Percentiles rank a stretch among this genome's conserved stretches.
phyloP scores from a whole-genome alignment of 1,140 invertebrate genomes.

The Lerema accius region DNA sequence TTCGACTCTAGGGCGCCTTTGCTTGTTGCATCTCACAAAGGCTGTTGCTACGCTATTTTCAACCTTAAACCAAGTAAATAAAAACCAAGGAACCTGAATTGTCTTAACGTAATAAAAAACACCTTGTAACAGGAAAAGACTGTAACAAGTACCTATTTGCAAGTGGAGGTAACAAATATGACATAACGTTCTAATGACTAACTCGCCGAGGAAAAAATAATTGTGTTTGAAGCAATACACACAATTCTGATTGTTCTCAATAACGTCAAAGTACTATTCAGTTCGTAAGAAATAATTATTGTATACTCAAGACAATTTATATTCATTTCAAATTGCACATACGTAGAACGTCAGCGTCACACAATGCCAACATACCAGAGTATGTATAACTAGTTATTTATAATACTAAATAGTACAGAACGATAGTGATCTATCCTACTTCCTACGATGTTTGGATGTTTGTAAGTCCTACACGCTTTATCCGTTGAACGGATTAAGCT shows the following conservation, averaged over 20 bases:
- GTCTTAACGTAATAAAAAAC: neutral
- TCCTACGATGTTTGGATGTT: too few species aligned
- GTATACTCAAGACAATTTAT: neutral
- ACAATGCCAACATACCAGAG: too few species aligned
- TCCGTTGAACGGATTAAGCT: too few species aligned
- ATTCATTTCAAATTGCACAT: neutral
- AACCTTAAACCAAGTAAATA: neutral
- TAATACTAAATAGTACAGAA: too few species aligned
- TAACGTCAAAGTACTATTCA: neutral
- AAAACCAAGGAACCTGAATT: neutral
- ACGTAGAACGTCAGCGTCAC: too few species aligned
- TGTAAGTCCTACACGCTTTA: too few species aligned
- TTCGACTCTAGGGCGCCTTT: neutral
- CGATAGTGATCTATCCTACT: too few species aligned
- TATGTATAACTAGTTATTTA: too few species aligned
- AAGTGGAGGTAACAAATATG: neutral
- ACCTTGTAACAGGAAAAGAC: conserved; percentile 2
- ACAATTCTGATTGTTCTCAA: neutral
- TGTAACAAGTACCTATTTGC: neutral
- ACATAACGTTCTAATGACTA: conserved; percentile 7
- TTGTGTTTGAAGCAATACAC: neutral
- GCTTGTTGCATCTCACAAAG: neutral
- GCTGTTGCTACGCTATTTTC: neutral
- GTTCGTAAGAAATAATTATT: neutral
- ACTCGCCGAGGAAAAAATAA: conserved; percentile 10